These are phyloP conservation scores for Drosophila hamatofila DNA, from an alignment of 2,888 invertebrate genomes.

Conservation along the genomic window DNA sequence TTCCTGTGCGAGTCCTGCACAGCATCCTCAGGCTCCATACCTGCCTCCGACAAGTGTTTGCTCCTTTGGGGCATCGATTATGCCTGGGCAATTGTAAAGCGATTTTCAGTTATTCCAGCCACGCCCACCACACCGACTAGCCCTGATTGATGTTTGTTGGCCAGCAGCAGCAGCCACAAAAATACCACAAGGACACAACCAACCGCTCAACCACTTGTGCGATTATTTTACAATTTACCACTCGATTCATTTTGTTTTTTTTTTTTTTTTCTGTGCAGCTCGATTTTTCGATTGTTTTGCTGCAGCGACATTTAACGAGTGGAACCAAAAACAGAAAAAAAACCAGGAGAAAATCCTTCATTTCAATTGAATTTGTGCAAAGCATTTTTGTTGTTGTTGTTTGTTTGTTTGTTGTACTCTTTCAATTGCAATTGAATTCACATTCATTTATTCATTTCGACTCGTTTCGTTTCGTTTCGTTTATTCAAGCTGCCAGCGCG, in stretches of 20 bases:
- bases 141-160: constrained; percentile 72
- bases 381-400: constrained; percentile 33
- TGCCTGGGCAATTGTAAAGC: constrained; percentile 84
- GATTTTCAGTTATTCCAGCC: constrained; percentile 82
- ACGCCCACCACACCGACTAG: constrained; percentile 20
- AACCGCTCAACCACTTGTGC: constrained; percentile 75
- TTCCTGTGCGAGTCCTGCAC: constrained; percentile 52
- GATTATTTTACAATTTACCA: constrained; percentile 81
- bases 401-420: constrained; percentile 27
- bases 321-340: constrained; percentile 12
- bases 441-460: constrained; percentile 73
- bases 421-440: constrained; percentile 79
- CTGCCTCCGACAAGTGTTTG: constrained; percentile 85
- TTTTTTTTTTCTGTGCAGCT: background rate
- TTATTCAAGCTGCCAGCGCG: constrained; percentile 40
- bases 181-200: constrained; percentile 59
- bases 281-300: constrained; percentile 37
- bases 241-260: constrained; percentile 39
- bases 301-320: constrained; percentile 62
- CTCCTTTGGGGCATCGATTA: constrained; percentile 85
- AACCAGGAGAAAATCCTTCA: constrained; percentile 13
- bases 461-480: constrained; percentile 56
- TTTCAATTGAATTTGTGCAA: constrained; percentile 70
- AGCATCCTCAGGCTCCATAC: too few relatives aligned
- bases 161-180: constrained; percentile 65